Evolutionary conservation across 1,140 invertebrate species (phyloP), one percentile per base, ranked within the genome.

Genomic region (Drosophila sp.): DNA sequence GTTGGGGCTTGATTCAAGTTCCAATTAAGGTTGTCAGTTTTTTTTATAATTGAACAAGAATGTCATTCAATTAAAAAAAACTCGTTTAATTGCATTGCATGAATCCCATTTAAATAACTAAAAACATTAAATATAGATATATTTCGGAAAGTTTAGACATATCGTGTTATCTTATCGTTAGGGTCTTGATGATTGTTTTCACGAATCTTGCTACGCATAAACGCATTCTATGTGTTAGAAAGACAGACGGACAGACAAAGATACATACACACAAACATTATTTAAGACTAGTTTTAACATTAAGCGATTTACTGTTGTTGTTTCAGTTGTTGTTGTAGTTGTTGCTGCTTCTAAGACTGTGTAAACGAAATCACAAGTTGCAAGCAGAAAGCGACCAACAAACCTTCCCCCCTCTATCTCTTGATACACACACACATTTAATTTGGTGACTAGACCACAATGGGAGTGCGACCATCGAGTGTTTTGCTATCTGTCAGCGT

Each of bases 401-500:
- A 62, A 29, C 14, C 6, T 16, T 21, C 25, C 4, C 9, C n/a
- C 5, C 11, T 13, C n/a, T n/a, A n/a, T n/a, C n/a, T n/a, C 8
- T 36, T 36, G 1, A 2, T 3, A 3, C 8, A 7, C 32, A n/a
- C 2, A 8, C 34, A n/a, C 34, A 2, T 7, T 7, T 34, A 6
- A 8, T 11, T 4, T 21, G 21, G 21, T 6, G 27, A 4, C 56
- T 67, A 91, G 14, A 91, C 90, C 46, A 91, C 80, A 56, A 91
- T 91, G 36, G 90, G 90, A 7, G 86, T 84, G 11, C 90, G 84
- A n/a, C 76, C 82, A 74, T 91, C 90, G 27, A 91, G 57, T 7
- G 90, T 91, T 57, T 91, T 91, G 74, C 90, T 91, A 41, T 90
- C 89, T 11, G 90, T 91, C 62, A 91, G 71, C n/a, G 90, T 90